Evolutionary conservation across 2,888 invertebrate species (phyloP).

Genomic region (Hyppa rectilinea): DNA sequence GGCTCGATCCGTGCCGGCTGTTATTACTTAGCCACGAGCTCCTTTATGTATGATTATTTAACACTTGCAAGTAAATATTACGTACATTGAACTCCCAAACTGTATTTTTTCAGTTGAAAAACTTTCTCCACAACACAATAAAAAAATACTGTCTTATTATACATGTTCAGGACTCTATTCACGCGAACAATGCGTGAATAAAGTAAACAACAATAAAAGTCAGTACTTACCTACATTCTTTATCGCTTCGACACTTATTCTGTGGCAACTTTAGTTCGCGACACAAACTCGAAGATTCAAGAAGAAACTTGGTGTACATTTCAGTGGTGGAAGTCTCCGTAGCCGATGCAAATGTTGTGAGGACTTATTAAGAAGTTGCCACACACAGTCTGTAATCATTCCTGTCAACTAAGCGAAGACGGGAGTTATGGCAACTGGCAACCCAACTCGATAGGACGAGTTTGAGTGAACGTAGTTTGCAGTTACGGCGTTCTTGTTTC

Average conservation of each 20-base stretch:
- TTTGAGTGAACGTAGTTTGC: conserved; percentile 63
- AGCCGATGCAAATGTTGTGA: conserved; percentile 86
- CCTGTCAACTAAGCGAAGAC: conserved; percentile 83
- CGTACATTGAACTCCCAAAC: conserved; percentile 52
- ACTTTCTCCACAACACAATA: conserved; percentile 60
- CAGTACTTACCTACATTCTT: conserved; percentile 57
- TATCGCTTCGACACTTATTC: conserved; percentile 59
- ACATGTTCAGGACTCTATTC: conserved; percentile 56
- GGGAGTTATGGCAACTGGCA: conserved; percentile 45
- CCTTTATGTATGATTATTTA: too few relatives aligned
- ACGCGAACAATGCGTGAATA: conserved; percentile 55
- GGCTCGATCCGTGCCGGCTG: too few relatives aligned
- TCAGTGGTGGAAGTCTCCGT: conserved; percentile 72
- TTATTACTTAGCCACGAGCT: too few relatives aligned
- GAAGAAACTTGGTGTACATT: conserved; percentile 80
- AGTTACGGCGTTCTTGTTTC: conserved; percentile 69
- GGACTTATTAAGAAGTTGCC: conserved; percentile 87
- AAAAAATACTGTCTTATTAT: conserved; percentile 57
- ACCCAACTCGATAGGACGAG: conserved; percentile 64
- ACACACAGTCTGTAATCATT: conserved; percentile 83
- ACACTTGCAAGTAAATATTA: not conserved
- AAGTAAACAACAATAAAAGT: conserved; percentile 62
- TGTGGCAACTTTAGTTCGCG: conserved; percentile 49
- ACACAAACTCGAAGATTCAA: conserved; percentile 68
- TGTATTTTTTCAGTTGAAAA: conserved; percentile 49